These are phyloP conservation scores for Ophioninae sp. DNA, from an alignment of 2,888 invertebrate genomes.

Conservation along the genomic window DNA sequence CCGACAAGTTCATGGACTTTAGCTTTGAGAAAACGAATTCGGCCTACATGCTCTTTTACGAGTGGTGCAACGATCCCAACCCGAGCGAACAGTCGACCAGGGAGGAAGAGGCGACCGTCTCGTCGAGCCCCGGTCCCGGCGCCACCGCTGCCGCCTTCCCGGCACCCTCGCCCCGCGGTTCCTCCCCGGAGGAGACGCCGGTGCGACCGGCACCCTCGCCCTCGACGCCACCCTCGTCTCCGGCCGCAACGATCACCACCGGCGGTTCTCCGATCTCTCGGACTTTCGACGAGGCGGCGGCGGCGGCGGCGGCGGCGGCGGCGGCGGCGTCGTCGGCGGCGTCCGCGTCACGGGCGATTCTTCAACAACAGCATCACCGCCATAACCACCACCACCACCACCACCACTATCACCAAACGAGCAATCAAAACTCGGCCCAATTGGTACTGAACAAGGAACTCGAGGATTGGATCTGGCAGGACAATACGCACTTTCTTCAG, in stretches of 20 bases:
- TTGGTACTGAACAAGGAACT: constrained; percentile 89
- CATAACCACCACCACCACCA: constrained; percentile 47
- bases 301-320: constrained; percentile 57
- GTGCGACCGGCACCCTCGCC: neutral
- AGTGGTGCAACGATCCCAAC: constrained; percentile 85
- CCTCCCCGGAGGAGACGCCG: constrained; percentile 41
- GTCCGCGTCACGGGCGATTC: constrained; percentile 62
- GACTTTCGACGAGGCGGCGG: constrained; percentile 63
- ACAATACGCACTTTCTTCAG: constrained; percentile 96
- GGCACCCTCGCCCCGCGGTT: constrained; percentile 60
- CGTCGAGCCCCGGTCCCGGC: constrained; percentile 66
- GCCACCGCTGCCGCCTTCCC: constrained; percentile 56
- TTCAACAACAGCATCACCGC: constrained; percentile 46
- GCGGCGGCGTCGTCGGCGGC: constrained; percentile 59
- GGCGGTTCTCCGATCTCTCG: constrained; percentile 51
- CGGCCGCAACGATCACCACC: neutral
- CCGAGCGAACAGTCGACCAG: constrained; percentile 70
- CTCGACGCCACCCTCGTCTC: neutral
- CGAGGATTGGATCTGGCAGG: constrained; percentile 98
- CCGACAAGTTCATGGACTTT: constrained; percentile 98
- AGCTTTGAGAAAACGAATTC: constrained; percentile 99
- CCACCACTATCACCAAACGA: constrained; percentile 52
- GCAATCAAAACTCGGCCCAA: constrained; percentile 70
- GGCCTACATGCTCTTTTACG: constrained; percentile 98
- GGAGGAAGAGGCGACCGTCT: constrained; percentile 76